Percentiles rank a stretch among this genome's conserved stretches.
Evolutionary conservation across 2,797 vertebrate genomes (phyloP).

Genomic region (Ammospiza maritima): DNA sequence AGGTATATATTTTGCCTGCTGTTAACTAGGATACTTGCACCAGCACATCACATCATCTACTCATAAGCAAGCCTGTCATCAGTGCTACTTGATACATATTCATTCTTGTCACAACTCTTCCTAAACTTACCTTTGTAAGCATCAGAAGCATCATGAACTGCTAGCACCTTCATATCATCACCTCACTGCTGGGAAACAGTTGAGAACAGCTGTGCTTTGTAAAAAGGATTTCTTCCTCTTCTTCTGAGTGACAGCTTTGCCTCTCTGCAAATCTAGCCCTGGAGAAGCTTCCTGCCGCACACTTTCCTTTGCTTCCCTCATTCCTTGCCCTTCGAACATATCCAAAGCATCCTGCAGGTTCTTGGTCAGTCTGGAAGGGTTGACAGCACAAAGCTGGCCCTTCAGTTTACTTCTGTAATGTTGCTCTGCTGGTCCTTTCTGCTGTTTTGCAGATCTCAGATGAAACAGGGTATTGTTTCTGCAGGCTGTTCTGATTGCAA

Average conservation of each 20-base stretch:
- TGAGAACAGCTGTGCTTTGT: not conserved
- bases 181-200: not conserved
- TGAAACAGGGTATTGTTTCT: slow-evolving; percentile 35
- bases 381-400: not conserved
- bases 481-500: not conserved
- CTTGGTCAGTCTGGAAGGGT: not conserved
- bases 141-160: not conserved
- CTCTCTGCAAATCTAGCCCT: not conserved
- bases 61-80: not conserved
- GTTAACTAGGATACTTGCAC: not conserved
- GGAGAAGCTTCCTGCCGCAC: not conserved
- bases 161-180: not conserved
- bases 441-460: not conserved
- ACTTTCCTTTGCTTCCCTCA: not conserved
- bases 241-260: not conserved
- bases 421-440: not conserved
- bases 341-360: not conserved
- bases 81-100: not conserved
- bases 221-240: not conserved
- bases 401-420: not conserved
- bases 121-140: not conserved
- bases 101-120: not conserved
- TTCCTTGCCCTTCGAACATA: not conserved
- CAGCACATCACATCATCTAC: not conserved
- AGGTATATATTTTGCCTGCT: not conserved